Base-by-base conservation (phyloP, 2,888 invertebrate genomes). In the Xestobium rufovillosum region DNA sequence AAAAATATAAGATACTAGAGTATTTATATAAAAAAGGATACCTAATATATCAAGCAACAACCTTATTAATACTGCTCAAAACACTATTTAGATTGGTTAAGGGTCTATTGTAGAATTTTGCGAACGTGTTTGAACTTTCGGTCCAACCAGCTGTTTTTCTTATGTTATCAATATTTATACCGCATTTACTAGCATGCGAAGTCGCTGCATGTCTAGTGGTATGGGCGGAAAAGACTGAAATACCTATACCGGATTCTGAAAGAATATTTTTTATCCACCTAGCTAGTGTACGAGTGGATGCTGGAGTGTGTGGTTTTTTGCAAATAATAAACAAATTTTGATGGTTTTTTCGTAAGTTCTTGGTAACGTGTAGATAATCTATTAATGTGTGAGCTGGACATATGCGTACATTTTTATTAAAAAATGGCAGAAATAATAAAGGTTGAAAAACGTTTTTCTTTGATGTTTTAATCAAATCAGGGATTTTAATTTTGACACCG, bases 161-260 rank as follows among this genome's bases (percentile, higher is more conserved):
- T 13, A 39, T 39, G 4, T 38, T 3, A 10, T 42, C 44, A 17
- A 44, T 15, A 16, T 15, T 41, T 2, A 45, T 19, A 2, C 43
- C 41, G 3, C 34, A 4, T 15, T 12, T 31, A 10, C 32, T 19
- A 6, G 44, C 48, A 4, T 31, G 23, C 1, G 43, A 48, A 4
- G 46, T 46, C n/a, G 44, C 26, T 6, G 48, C 41, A 23, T 48
- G 48, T 11, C 46, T 17, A 2, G 48, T 48, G 23, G 36, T 28
- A 11, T 44, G 42, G 10, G 44, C 37, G 11, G 36, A 27, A 29
- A 42, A 44, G 2, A 34, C 4, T 2, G 17, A 8, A 10, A 31
- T 31, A 32, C 44, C 40, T 14, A 44, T 40, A 13, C 42, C 44
- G 12, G 39, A 30, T n/a, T 19, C 10, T 13, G 3, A 10, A 11